A percentile compares a stretch with the other conserved stretches of the same genome.
These are phyloP conservation scores for Nothoprocta perdicaria DNA, from an alignment of 2,113 vertebrate species.

Conservation along the genomic window DNA sequence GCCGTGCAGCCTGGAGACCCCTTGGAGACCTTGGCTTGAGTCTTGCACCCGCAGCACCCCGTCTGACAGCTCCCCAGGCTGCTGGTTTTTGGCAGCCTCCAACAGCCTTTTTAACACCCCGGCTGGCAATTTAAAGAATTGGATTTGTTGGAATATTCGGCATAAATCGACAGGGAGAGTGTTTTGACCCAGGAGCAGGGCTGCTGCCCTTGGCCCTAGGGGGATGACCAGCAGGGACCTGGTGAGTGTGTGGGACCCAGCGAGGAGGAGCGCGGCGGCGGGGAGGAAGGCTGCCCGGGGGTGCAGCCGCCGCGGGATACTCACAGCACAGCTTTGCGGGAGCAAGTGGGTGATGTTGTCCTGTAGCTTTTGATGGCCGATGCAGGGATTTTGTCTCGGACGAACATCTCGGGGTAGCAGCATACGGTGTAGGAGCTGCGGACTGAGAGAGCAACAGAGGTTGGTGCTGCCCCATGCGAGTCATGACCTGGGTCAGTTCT, in stretches of 20 bases:
- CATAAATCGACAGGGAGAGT: background rate
- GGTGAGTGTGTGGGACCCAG: background rate
- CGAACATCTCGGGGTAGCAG: background rate
- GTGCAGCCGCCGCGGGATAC: background rate
- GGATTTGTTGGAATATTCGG: background rate
- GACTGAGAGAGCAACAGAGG: background rate
- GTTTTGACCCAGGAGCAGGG: rapidly evolving
- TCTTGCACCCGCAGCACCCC: background rate
- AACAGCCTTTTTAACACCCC: background rate
- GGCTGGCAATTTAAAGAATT: rapidly evolving
- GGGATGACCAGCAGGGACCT: background rate
- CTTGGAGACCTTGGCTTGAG: too few relatives aligned
- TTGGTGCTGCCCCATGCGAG: background rate
- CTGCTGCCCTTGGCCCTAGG: rapidly evolving
- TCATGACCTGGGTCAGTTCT: background rate
- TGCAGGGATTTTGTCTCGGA: rapidly evolving
- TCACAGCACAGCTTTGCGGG: background rate
- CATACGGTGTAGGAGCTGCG: rapidly evolving
- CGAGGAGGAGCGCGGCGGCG: rapidly evolving
- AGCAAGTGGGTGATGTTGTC: rapidly evolving
- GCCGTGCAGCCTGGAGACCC: too few relatives aligned
- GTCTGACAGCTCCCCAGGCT: rapidly evolving
- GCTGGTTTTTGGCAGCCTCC: background rate
- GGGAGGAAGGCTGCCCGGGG: background rate
- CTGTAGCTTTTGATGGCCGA: rapidly evolving